Percentiles rank a stretch among this genome's conserved stretches.
phyloP scores from a whole-genome alignment of 2,113 vertebrate species.

The Xiphorhynchus elegans region DNA sequence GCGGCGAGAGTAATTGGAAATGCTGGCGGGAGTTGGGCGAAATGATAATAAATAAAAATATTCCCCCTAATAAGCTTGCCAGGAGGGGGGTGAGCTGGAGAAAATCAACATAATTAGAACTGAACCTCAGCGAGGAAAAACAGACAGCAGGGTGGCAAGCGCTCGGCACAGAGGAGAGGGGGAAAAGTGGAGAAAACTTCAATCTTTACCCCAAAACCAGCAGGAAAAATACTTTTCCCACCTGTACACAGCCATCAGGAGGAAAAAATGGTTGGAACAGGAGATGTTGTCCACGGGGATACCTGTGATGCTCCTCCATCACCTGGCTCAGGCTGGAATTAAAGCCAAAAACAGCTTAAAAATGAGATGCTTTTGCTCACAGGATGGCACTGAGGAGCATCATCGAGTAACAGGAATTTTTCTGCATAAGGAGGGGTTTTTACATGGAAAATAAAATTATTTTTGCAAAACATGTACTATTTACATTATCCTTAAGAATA shows the following conservation, averaged over 20 bases:
- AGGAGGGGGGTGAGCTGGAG: slow-evolving; percentile 89
- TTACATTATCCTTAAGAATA: not conserved
- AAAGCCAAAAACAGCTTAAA: not conserved
- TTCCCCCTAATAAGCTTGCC: slow-evolving; percentile 98
- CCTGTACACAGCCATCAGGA: rapidly evolving
- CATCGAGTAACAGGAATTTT: rapidly evolving
- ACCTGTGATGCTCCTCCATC: not conserved
- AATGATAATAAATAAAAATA: slow-evolving; percentile 99
- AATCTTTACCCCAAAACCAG: not conserved
- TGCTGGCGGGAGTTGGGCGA: slow-evolving; percentile 97
- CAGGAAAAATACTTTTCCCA: not conserved
- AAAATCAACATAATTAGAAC: slow-evolving; percentile 99
- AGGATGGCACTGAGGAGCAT: rapidly evolving
- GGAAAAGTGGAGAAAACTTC: slow-evolving; percentile 60
- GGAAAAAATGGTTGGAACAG: not conserved
- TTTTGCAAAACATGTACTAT: not conserved
- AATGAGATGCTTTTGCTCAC: not conserved
- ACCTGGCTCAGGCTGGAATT: not conserved
- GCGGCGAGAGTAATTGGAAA: slow-evolving; percentile 99
- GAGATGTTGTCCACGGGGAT: not conserved
- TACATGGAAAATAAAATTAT: not conserved
- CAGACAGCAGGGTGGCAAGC: slow-evolving; percentile 81
- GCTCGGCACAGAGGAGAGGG: slow-evolving; percentile 51
- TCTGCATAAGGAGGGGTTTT: rapidly evolving
- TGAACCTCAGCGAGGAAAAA: slow-evolving; percentile 86